These are phyloP conservation scores for Dinomys branickii DNA, from an alignment of 2,113 vertebrate species.

Conservation along the genomic window DNA sequence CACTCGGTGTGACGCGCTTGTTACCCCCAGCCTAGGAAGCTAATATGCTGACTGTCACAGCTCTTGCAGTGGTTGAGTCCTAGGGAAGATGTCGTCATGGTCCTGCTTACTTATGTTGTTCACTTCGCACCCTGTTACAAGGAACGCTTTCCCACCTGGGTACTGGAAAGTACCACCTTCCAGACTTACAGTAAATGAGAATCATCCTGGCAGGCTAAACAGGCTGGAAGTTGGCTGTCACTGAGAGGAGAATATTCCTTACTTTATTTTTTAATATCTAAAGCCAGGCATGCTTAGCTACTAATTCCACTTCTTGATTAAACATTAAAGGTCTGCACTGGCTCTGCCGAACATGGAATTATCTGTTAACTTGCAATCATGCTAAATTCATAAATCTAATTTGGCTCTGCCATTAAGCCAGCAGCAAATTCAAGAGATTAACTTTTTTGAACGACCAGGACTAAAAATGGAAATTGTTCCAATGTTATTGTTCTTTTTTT, in stretches of 20 bases:
- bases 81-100: neutral
- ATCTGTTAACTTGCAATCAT: conserved; percentile 80
- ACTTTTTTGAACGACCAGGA: conserved; percentile 56
- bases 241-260: conserved; percentile 60
- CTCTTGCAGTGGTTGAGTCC: neutral
- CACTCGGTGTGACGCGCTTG: neutral
- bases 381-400: conserved; percentile 82
- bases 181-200: neutral
- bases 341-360: conserved; percentile 74
- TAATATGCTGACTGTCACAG: neutral
- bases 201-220: conserved; percentile 27
- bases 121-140: neutral
- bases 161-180: neutral
- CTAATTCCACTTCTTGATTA: conserved; percentile 83
- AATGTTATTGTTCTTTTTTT: conserved; percentile 41
- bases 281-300: conserved; percentile 68
- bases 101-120: neutral
- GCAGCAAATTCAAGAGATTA: conserved; percentile 66
- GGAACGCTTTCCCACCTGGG: neutral
- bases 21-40: neutral
- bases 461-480: conserved; percentile 74
- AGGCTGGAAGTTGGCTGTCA: conserved; percentile 42
- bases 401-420: conserved; percentile 80
- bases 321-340: conserved; percentile 76
- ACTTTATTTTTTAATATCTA: conserved; percentile 58